Percentiles rank a stretch among this genome's conserved stretches.
Conservation (phyloP, 92 coral and sea anemone genomes). For the Galaxea fascicularis region DNA sequence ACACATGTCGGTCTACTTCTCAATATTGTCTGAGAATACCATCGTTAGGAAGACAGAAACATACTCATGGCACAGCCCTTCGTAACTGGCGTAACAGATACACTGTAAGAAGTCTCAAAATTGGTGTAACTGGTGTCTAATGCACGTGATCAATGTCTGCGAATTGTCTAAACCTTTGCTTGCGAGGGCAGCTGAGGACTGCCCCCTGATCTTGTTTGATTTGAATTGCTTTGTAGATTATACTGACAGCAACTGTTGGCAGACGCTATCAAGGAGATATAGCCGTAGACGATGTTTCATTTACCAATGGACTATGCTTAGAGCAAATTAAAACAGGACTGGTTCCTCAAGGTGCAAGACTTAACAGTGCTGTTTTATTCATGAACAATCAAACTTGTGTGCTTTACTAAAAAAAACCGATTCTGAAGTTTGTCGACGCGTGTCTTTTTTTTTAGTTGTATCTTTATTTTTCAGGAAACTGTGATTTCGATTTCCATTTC, state of each 20-base stretch:
- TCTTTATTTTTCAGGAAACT: slow-evolving; percentile 22
- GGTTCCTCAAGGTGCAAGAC: not conserved
- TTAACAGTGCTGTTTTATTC: not conserved
- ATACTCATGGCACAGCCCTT: too few relatives aligned
- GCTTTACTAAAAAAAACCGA: not conserved
- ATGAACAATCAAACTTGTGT: not conserved
- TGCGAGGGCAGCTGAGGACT: too few relatives aligned
- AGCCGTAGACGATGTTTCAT: slow-evolving; percentile 41
- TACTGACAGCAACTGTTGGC: slow-evolving; percentile 22
- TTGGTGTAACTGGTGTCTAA: too few relatives aligned
- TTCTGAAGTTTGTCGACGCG: not conserved
- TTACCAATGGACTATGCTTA: slow-evolving; percentile 17
- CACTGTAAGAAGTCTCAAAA: too few relatives aligned
- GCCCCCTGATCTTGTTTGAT: too few relatives aligned
- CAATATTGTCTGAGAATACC: too few relatives aligned
- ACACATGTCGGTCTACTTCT: too few relatives aligned
- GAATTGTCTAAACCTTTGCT: too few relatives aligned
- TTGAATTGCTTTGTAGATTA: not conserved
- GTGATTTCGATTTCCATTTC: slow-evolving; percentile 36
- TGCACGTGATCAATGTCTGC: too few relatives aligned
- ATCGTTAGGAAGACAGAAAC: too few relatives aligned
- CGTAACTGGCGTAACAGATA: too few relatives aligned
- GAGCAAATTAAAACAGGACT: not conserved
- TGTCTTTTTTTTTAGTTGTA: not conserved
- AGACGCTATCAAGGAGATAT: not conserved